Base-by-base conservation (phyloP, 2,888 invertebrate genomes). In the Rotaria sp. region DNA sequence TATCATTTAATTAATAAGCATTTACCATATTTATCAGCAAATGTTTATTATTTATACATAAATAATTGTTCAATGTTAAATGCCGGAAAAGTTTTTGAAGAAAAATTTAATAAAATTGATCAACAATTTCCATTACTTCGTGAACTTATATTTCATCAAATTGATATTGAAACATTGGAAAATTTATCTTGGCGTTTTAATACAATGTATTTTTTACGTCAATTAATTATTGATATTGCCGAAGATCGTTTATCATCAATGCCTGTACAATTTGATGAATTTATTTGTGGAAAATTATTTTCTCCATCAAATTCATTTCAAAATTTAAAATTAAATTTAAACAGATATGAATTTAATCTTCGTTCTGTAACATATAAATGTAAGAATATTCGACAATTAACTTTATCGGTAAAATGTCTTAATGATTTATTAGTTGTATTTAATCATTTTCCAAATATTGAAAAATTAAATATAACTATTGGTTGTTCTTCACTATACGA, bases 81-180 rank as follows among this genome's bases (percentile, higher is more conserved):
- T 35, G 13, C 21, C 1, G 67, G 67, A 38, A 30, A 35, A 30
- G 18, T 30, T 15, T 67, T 67, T 21, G 67, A 67, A 67, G 21
- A 67, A 30, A 67, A 67, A 67, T 67, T 67, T 35, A 15, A 67
- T 35, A 30, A 35, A 35, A 35, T 67, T 11, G 67, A 67, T 67
- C 67, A 35, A 35, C 67, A 67, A 67, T 67, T 67, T 67, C 67
- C 67, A 30, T 30, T 7, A 21, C 35, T 67, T 38, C 67, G 35
- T 35, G 18, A 67, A 67, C 30, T 67, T 21, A 7, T 35, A 15
- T 67, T 67, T 35, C 35, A 35, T 35, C 67, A 67, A 21, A 67
- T 67, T 21, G 67, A 67, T 67, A 67, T 67, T 35, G 67, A 67
- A 67, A 67, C 67, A 67, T 67, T 67, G 15, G 67, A 67, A 35